Percentiles rank a stretch among this genome's conserved stretches.
Evolutionary conservation across 2,888 invertebrate genomes (phyloP).

Genomic region (Drosophila leonis): DNA sequence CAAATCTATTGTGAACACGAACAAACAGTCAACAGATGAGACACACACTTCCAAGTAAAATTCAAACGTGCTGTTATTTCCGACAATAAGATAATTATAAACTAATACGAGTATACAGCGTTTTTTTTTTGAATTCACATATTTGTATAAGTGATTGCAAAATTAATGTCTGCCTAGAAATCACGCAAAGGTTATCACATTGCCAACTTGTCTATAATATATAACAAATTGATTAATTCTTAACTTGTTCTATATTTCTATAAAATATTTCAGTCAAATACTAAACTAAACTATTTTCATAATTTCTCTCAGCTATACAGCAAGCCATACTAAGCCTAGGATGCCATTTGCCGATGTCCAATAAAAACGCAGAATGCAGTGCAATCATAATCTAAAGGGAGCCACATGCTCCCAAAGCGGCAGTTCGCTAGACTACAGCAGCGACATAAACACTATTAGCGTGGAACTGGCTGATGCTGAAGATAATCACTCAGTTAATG

Average conservation of each 20-base stretch:
- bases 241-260: neutral
- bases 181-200: constrained; percentile 43
- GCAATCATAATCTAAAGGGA: constrained; percentile 39
- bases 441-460: constrained; percentile 83
- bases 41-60: neutral
- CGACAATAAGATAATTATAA: constrained; percentile 8
- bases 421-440: constrained; percentile 79
- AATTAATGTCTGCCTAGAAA: neutral
- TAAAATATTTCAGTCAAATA: neutral
- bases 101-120: neutral
- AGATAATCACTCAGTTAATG: constrained; percentile 87
- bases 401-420: constrained; percentile 66
- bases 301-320: neutral
- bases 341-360: neutral
- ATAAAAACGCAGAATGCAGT: constrained; percentile 30
- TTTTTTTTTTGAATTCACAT: neutral
- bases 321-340: neutral
- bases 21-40: neutral
- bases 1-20: neutral
- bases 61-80: neutral
- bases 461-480: constrained; percentile 83
- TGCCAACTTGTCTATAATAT: neutral
- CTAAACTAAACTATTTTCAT: no score
- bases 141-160: neutral
- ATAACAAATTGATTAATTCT: neutral